These are phyloP conservation scores for Scolopax bukidnonensis DNA, from an alignment of 2,797 vertebrate genomes.

Conservation along the genomic window DNA sequence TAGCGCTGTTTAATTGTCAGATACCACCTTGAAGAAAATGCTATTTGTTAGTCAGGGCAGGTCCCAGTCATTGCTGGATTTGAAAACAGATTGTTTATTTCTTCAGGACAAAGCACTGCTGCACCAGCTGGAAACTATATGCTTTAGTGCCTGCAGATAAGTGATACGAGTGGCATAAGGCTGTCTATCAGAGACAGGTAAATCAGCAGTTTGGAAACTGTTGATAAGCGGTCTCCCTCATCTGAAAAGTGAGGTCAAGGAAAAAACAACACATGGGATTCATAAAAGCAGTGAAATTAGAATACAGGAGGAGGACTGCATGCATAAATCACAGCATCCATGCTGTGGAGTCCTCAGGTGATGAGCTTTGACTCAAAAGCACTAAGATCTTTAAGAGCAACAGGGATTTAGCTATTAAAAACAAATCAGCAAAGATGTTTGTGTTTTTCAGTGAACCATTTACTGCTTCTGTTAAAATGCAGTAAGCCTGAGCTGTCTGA, in stretches of 20 bases:
- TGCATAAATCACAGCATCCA: neutral
- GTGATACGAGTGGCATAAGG: neutral
- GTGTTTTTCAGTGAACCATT: neutral
- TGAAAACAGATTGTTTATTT: conserved; percentile 23
- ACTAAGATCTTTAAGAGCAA: neutral
- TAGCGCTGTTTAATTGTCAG: neutral
- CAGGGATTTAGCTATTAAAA: neutral
- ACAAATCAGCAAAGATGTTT: neutral
- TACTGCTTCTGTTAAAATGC: neutral
- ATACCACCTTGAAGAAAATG: neutral
- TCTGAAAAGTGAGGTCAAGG: conserved; percentile 7
- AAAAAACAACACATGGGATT: neutral
- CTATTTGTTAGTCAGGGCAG: conserved; percentile 33
- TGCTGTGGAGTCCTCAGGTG: neutral
- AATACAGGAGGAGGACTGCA: neutral
- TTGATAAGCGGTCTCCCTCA: neutral
- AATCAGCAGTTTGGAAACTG: conserved; percentile 27
- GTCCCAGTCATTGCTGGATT: neutral
- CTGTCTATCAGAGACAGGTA: neutral
- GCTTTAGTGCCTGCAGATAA: conserved; percentile 41
- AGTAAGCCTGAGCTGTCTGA: neutral
- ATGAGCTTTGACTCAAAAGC: neutral
- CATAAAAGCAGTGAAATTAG: neutral
- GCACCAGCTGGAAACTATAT: conserved; percentile 13
- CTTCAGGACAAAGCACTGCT: neutral